A percentile compares a stretch with the other conserved stretches of the same genome.
phyloP scores from a whole-genome alignment of 1,140 invertebrate species.

The Megalopta genalis region DNA sequence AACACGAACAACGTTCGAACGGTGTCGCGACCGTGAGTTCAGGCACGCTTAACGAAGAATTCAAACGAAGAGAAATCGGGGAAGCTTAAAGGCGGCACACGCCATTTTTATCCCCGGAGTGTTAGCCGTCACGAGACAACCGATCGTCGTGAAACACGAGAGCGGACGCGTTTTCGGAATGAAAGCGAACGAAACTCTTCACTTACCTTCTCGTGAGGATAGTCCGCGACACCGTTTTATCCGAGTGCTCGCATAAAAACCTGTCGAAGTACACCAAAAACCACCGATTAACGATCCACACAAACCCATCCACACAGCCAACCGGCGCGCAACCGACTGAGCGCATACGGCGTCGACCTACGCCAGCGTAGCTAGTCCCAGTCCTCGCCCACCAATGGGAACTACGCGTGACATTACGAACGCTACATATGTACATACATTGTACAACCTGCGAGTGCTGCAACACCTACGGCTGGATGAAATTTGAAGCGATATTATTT shows the following conservation, averaged over 20 bases:
- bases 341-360: conserved; percentile 58
- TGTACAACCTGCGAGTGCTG: not conserved
- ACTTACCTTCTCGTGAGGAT: conserved; percentile 70
- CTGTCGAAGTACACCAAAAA: conserved; percentile 62
- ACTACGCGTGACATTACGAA: conserved; percentile 15
- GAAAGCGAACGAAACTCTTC: conserved; percentile 20
- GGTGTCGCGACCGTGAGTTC: not conserved
- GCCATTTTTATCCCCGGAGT: conserved; percentile 75
- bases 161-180: conserved; percentile 33
- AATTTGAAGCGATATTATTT: not conserved
- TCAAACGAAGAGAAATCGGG: conserved; percentile 7
- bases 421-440: not conserved
- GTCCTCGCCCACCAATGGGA: conserved; percentile 16
- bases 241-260: conserved; percentile 70
- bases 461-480: not conserved
- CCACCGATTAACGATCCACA: conserved; percentile 65
- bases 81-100: conserved; percentile 59
- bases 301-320: conserved; percentile 67
- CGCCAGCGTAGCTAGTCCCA: conserved; percentile 66
- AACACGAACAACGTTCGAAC: not conserved
- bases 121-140: conserved; percentile 55
- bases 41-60: not conserved
- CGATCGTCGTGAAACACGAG: conserved; percentile 33
- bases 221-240: conserved; percentile 64
- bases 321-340: conserved; percentile 77